Conservation (phyloP, 1,140 invertebrate species). For the Batillaria attramentaria region DNA sequence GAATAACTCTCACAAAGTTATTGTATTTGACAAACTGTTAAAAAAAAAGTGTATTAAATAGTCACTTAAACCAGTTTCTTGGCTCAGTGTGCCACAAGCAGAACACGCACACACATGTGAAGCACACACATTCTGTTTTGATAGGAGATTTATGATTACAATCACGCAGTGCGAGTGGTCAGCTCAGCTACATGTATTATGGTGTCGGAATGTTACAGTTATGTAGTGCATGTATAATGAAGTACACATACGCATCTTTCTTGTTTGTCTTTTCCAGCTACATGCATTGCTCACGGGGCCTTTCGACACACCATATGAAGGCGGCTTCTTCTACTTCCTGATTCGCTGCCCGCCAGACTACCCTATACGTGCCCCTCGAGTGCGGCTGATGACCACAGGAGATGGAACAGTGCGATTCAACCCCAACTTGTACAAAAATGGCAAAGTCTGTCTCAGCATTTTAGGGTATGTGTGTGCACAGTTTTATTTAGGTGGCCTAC, state of each 20-base stretch:
- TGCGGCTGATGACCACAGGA: conserved; percentile 78
- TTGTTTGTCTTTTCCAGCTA: conserved; percentile 58
- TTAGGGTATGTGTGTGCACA: conserved; percentile 73
- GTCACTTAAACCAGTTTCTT: no score
- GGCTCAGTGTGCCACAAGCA: no score
- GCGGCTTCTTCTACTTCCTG: conserved; percentile 78
- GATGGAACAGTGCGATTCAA: conserved; percentile 77
- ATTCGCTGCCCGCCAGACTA: conserved; percentile 76
- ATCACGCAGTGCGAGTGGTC: no score
- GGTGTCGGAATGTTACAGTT: neutral
- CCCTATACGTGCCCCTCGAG: conserved; percentile 74
- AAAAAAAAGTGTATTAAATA: no score
- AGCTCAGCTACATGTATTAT: neutral
- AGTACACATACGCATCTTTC: neutral
- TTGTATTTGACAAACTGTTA: no score
- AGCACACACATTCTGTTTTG: no score
- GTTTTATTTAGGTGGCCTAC: conserved; percentile 8
- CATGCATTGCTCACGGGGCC: conserved; percentile 79
- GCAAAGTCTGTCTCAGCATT: conserved; percentile 80
- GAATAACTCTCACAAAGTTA: no score
- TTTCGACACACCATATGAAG: conserved; percentile 80
- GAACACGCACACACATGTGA: no score
- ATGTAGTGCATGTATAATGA: neutral
- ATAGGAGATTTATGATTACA: neutral
- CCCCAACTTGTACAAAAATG: conserved; percentile 78